Percentiles rank a stretch among this genome's conserved stretches.
phyloP scores from a whole-genome alignment of 1,140 invertebrate genomes.

The Drosophila oshimai region DNA sequence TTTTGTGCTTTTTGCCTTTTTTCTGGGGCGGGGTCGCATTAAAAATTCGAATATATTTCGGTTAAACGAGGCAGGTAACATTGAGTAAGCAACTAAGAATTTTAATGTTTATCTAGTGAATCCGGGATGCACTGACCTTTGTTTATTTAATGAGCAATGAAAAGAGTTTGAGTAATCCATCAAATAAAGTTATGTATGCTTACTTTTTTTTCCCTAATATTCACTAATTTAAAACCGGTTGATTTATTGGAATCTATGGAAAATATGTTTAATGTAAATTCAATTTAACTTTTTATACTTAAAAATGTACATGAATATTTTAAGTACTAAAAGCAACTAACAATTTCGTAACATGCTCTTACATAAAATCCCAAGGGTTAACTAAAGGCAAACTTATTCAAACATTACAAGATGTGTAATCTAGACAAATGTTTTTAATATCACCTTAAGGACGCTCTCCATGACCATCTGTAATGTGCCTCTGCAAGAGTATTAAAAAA shows the following conservation, averaged over 20 bases:
- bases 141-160: too few relatives aligned
- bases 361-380: not conserved
- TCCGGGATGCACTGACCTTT: conserved; percentile 6
- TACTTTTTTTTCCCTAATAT: too few relatives aligned
- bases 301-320: too few relatives aligned
- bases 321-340: not conserved
- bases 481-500: conserved; percentile 23
- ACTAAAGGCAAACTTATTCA: not conserved
- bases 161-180: too few relatives aligned
- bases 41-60: conserved; percentile 51
- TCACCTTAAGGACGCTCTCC: not conserved
- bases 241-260: too few relatives aligned
- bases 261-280: too few relatives aligned
- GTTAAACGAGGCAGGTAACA: conserved; percentile 37
- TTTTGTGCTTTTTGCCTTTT: conserved; percentile 3
- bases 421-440: not conserved
- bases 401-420: not conserved
- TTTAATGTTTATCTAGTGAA: not conserved
- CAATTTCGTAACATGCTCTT: too few relatives aligned
- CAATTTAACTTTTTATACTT: too few relatives aligned
- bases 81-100: conserved; percentile 13
- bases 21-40: conserved; percentile 34
- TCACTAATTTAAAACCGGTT: not conserved
- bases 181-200: too few relatives aligned
- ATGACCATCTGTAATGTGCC: conserved; percentile 9